These are phyloP conservation scores for Ailurus styani DNA, from an alignment of 2,113 vertebrate genomes.

Conservation along the genomic window DNA sequence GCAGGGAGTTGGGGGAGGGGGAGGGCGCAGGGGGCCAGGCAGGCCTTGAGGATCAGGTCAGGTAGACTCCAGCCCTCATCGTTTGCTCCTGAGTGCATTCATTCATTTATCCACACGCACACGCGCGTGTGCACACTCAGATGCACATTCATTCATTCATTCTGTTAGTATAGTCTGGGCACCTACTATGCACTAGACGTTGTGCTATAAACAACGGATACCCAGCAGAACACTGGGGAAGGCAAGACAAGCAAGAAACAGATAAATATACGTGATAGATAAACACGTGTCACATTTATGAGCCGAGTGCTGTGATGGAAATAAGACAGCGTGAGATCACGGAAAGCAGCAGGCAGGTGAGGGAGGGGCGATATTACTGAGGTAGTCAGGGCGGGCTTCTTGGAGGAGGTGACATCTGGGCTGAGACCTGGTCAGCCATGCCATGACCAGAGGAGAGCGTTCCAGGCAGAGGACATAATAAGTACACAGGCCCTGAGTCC, in stretches of 20 bases:
- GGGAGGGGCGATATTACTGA: not conserved
- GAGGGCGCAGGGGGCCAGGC: not conserved
- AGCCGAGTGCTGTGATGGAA: accelerated
- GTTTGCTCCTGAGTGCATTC: not conserved
- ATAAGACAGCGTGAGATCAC: not conserved
- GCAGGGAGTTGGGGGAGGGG: accelerated
- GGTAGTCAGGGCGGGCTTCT: not conserved
- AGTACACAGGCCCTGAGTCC: not conserved
- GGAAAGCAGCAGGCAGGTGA: not conserved
- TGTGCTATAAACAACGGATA: not conserved
- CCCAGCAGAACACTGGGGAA: not conserved
- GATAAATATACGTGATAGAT: accelerated
- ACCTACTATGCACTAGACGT: not conserved
- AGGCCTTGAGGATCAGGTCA: not conserved
- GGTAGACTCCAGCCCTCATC: not conserved
- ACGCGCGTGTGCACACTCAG: accelerated
- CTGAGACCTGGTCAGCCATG: not conserved
- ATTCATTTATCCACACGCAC: not conserved
- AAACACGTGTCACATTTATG: accelerated
- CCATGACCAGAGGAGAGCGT: not conserved
- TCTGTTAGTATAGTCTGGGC: not conserved
- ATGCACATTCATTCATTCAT: not conserved
- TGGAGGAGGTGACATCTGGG: not conserved
- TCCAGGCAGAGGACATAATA: not conserved
- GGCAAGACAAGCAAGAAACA: not conserved